These are phyloP conservation scores for Suncus etruscus DNA, from an alignment of 2,113 vertebrate genomes.

Conservation along the genomic window DNA sequence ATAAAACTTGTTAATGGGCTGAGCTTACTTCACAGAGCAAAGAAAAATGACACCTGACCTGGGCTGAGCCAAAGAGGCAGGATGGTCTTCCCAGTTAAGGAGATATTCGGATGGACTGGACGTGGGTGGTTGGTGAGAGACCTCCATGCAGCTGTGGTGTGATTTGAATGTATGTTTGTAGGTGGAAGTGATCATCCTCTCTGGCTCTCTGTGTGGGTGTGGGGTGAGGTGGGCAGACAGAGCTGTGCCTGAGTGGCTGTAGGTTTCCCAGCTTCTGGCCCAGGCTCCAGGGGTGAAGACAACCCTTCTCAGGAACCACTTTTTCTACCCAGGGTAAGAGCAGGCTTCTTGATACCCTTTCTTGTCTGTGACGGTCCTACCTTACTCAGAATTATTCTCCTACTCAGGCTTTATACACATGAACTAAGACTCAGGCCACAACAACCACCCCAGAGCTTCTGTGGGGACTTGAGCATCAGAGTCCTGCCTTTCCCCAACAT, in stretches of 20 bases:
- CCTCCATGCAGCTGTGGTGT: background rate
- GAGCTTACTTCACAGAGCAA: conserved; percentile 37
- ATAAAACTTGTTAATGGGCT: conserved; percentile 50
- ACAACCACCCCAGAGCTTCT: too few species aligned
- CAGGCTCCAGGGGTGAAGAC: background rate
- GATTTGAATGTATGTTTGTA: background rate
- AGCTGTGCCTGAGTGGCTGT: background rate
- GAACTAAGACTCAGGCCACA: too few species aligned
- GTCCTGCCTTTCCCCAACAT: too few species aligned
- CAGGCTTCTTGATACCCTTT: background rate
- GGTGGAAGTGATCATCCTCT: background rate
- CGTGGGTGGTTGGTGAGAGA: background rate
- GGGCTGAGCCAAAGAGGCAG: background rate
- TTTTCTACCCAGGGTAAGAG: background rate
- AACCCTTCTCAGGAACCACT: background rate
- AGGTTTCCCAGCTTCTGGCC: background rate
- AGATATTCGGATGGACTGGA: background rate
- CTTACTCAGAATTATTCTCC: background rate
- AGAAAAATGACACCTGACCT: conserved; percentile 7
- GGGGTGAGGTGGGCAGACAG: background rate
- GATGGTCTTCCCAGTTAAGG: conserved; percentile 23
- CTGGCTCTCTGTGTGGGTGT: background rate
- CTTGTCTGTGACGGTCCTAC: background rate
- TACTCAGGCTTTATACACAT: background rate
- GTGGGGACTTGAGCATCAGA: too few species aligned